Base-by-base conservation (phyloP, 2,888 invertebrate genomes). In the Halictus quadricinctus region DNA sequence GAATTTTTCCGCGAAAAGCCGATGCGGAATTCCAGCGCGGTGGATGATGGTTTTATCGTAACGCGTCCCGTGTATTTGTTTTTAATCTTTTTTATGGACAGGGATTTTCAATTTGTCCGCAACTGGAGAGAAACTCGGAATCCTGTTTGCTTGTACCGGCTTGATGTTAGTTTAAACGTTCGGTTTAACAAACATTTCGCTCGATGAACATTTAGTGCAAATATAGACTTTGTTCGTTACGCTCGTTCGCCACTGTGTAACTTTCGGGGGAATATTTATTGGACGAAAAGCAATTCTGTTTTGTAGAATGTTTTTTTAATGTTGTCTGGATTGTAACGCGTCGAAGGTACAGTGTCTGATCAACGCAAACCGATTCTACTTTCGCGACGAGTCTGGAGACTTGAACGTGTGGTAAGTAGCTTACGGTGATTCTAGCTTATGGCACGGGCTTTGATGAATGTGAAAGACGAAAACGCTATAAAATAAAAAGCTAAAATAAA, bases 361-460 rank as follows among this genome's bases (percentile, higher is more conserved):
- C 64, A 64, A 64, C 25, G 25, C 64, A 64, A 25, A 25, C 64
- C 64, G 64, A 72, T 58, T 76, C 74, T 36, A 73, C 64, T 64
- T 64, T 29, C 64, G 64, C n/a, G 64, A 64, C 64, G 25, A 64
- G 29, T 64, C 64, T 25, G 13, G 64, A 64, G 13, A 64, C 29
- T 29, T 15, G 12, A 64, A 64, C 64, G 64, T 13, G 12, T 12
- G 25, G 64, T 13, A 12, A 60, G 60, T 4, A 4, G 58, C 58
- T 58, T n/a, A n/a, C 10, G 58, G 21, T 0, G 58, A n/a, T 21
- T 58, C n/a, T 21, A 21, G n/a, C 21, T n/a, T 58, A 6, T 58
- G 8, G 8, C 58, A n/a, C 21, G 6, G n/a, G n/a, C n/a, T 7
- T 21, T 43, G 43, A 43, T 43, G 43, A 43, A 8, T 4, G 43